Percentiles rank a stretch among this genome's conserved stretches.
Evolutionary conservation across 1,140 invertebrate species (phyloP).

Genomic region (Platorchestia sp.): DNA sequence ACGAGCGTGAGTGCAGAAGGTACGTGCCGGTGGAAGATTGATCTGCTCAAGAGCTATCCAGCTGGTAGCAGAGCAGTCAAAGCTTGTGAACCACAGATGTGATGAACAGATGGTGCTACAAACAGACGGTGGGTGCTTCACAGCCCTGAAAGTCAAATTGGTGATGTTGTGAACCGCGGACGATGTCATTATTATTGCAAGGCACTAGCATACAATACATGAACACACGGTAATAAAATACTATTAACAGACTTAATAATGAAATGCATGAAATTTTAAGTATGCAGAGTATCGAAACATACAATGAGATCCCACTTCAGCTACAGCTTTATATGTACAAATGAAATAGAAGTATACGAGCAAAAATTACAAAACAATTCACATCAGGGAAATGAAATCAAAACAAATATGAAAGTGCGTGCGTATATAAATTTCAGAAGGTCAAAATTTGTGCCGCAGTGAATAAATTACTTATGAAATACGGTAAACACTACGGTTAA

Average conservation of each 20-base stretch:
- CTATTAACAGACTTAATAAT: not conserved
- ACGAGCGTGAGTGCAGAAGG: not conserved
- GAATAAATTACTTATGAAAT: not conserved
- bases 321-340: not conserved
- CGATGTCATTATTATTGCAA: not conserved
- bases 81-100: constrained; percentile 28
- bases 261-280: not conserved
- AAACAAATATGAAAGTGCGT: constrained; percentile 36
- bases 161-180: constrained; percentile 9
- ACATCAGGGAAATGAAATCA: not conserved
- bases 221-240: not conserved
- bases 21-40: not conserved
- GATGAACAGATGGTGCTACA: constrained; percentile 30
- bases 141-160: constrained; percentile 33
- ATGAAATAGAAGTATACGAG: not conserved
- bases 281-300: not conserved
- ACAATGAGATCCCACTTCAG: not conserved
- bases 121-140: constrained; percentile 43
- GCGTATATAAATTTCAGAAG: constrained; percentile 1
- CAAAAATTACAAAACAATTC: not conserved
- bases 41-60: not conserved
- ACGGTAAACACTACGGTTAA: not conserved
- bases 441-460: not conserved
- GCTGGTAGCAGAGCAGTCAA: not conserved
- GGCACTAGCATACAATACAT: not conserved